Base-by-base conservation (phyloP, 1,140 invertebrate species). In the Camponotus pennsylvanicus region DNA sequence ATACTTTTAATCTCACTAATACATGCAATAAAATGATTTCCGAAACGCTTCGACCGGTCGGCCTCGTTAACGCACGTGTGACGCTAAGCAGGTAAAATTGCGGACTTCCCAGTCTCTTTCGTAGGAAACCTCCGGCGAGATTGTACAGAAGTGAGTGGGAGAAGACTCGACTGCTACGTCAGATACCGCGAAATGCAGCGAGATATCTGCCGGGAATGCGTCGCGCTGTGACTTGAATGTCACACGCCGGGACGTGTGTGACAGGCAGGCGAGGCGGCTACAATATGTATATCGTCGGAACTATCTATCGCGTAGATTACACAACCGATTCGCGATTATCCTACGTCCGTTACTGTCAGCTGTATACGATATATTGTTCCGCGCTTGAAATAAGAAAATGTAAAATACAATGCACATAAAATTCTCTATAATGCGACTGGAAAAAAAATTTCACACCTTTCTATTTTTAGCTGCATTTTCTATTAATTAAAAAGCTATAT, bases 61-160 rank as follows among this genome's bases (percentile, higher is more conserved):
- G 37, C 66, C 66, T 80, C 34, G 9, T 59, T 80, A 8, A n/a
- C 21, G 37, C 78, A 42, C 45, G 27, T 69, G 77, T 69, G 45
- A 70, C 27, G 40, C 11, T 27, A 27, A 27, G 27, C 52, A 21
- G 34, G 34, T 32, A 80, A 80, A 70, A 80, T 37, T 66, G 13
- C n/a, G 45, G 2, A 5, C 32, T 32, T 37, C 57, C 59, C 21
- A 18, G 61, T 70, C 66, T 59, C 64, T 11, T 67, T 32, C 34
- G 21, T 37, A 57, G 42, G n/a, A 55, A 69, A 27, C 21, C 34
- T 69, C 45, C 15, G 27, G 13, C 11, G 63, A 55, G n/a, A 80
- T 69, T 15, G 45, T 5, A 63, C 3, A 61, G 42, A 78, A 11
- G 75, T 42, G 63, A 49, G 77, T 52, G 49, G 15, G 49, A 52